A percentile compares a stretch with the other conserved stretches of the same genome.
Evolutionary conservation across 2,888 invertebrate genomes (phyloP).

Genomic region (Mesochorus sp.): DNA sequence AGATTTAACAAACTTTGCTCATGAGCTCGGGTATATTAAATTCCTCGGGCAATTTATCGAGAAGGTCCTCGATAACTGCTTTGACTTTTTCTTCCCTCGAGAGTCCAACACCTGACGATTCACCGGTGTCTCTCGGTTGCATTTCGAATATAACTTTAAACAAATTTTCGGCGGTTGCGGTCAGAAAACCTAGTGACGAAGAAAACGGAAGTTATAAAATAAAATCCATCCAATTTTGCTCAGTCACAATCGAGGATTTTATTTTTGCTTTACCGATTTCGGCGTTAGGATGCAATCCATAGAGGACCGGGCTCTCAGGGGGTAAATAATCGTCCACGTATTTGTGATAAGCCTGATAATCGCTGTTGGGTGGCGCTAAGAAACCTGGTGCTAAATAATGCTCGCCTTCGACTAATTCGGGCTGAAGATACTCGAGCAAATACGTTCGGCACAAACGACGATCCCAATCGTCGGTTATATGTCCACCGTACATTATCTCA

Average conservation of each 20-base stretch:
- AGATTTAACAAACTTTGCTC: slow-evolving; percentile 85
- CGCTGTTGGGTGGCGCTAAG: slow-evolving; percentile 93
- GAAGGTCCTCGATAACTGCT: slow-evolving; percentile 89
- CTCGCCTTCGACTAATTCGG: slow-evolving; percentile 94
- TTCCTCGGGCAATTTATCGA: slow-evolving; percentile 94
- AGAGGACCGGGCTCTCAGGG: slow-evolving; percentile 93
- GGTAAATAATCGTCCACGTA: slow-evolving; percentile 95
- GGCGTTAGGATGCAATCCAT: slow-evolving; percentile 96
- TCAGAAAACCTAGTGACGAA: slow-evolving; percentile 90
- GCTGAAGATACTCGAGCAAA: slow-evolving; percentile 93
- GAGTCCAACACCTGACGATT: slow-evolving; percentile 86
- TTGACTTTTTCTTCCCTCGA: slow-evolving; percentile 92
- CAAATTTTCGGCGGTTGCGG: slow-evolving; percentile 91
- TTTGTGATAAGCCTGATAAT: slow-evolving; percentile 92
- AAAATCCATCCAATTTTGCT: no score
- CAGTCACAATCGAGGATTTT: neutral
- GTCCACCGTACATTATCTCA: slow-evolving; percentile 99
- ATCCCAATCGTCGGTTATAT: slow-evolving; percentile 98
- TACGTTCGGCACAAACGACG: slow-evolving; percentile 93
- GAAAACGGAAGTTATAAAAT: no score
- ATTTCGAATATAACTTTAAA: slow-evolving; percentile 94
- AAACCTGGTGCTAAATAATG: slow-evolving; percentile 92
- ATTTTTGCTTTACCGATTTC: slow-evolving; percentile 88
- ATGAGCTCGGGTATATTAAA: slow-evolving; percentile 94
- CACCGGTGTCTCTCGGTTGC: slow-evolving; percentile 92